Base-by-base conservation (phyloP, 1,140 invertebrate genomes). In the Cydia splendana region DNA sequence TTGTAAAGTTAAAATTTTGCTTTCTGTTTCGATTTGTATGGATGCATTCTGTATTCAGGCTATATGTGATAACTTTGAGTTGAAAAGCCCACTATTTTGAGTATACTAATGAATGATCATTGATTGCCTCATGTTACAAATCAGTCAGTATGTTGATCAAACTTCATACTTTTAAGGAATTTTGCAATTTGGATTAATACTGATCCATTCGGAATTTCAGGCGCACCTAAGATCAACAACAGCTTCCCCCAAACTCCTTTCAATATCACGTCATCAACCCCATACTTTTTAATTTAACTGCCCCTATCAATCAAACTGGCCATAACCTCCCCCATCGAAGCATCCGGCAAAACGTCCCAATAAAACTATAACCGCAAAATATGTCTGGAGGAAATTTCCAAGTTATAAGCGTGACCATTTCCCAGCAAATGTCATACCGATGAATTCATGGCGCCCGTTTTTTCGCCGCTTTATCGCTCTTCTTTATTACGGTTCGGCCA, bases 301-400 rank as follows among this genome's bases (percentile, higher is more conserved):
- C 51, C 57, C 53, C n/a, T 57, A 20, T 62, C 57, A 62, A 62
- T 62, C 57, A 62, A 62, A 62, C 57, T 62, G 57, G 57, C 57
- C 57, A 62, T 62, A 62, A 62, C 15, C 57, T 62, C 57, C 57
- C 57, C 57, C 20, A 62, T 91, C 87, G 91, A 91, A 87, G 34
- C 6, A 62, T 18, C 53, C 53, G 53, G 15, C 53, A 57, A 20
- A 57, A 57, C 88, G 85, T 90, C 86, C 81, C 84, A 85, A 88
- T 91, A 90, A 91, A 93, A 91, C 89, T 91, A 91, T 91, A 91
- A 90, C 84, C 24, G 87, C 86, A 80, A 91, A 90, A 92, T 90
- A 91, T 91, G 86, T 87, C 85, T 82, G 77, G 84, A 82, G 83
- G 85, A 82, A 91, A 88, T 84, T 87, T 85, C 80, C 80, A 77